phyloP scores from a whole-genome alignment of 2,888 invertebrate genomes.

The Eupithecia inturbata region DNA sequence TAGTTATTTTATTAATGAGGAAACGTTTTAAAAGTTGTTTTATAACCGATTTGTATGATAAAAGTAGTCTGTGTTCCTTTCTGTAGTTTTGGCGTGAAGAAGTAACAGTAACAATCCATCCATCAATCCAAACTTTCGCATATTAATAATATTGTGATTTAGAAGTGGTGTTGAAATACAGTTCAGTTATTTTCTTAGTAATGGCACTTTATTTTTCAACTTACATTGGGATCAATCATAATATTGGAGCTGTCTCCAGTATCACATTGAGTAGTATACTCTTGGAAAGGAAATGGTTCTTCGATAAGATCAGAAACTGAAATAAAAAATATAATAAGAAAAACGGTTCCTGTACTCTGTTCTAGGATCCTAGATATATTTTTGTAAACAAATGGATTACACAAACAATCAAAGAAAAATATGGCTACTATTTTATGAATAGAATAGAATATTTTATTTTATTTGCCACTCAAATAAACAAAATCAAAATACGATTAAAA shows the following conservation, averaged over 20 bases:
- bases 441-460: too few relatives aligned
- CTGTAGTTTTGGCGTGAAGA: not conserved
- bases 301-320: conserved; percentile 73
- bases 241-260: conserved; percentile 57
- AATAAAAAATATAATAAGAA: conserved; percentile 10
- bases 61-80: not conserved
- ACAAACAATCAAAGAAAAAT: too few relatives aligned
- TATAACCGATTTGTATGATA: not conserved
- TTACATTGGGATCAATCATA: conserved; percentile 65
- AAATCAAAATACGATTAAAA: too few relatives aligned
- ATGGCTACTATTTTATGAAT: too few relatives aligned
- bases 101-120: not conserved
- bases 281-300: conserved; percentile 71
- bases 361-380: not conserved
- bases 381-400: not conserved
- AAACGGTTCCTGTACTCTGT: not conserved
- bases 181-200: not conserved
- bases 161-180: not conserved
- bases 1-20: not conserved
- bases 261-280: conserved; percentile 65
- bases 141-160: not conserved
- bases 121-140: too few relatives aligned
- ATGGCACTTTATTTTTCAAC: conserved; percentile 36
- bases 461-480: too few relatives aligned
- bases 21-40: not conserved